Base-by-base conservation (phyloP, 2,113 vertebrate genomes). In the Silurus asotus region DNA sequence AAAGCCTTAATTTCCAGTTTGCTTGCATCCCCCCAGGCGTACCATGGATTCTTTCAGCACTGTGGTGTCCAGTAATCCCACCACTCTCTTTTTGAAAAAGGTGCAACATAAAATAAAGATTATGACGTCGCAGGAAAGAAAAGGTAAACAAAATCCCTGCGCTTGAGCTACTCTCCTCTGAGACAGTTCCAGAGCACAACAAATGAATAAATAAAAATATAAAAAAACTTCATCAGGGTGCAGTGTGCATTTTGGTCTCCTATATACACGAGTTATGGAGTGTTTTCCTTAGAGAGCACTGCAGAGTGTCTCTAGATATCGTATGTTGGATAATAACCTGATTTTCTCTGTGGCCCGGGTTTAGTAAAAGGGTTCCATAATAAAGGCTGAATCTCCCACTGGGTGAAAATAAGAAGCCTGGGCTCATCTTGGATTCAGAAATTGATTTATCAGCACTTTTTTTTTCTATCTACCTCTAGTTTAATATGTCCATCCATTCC, bases 251-350 rank as follows among this genome's bases (percentile, higher is more conserved):
- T 67, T 69, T 37, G 49, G 6, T 59, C 51, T 72, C 20, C 49
- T 45, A 13, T 53, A 20, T 14, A 45, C 25, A n/a, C 9, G 7
- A 45, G 64, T 45, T 70, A 70, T 56, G 15, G 64, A 69, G 59
- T 53, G 48, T 58, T 83, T 58, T 72, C 48, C 65, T 70, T n/a
- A 11, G 82, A 83, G 81, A 83, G 28, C 17, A 70, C 48, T 83
- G 8, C 17, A 20, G 77, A 59, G 56, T 2, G 20, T 37, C 55
- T 59, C 28, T 59, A 72, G 67, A 37, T 45, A 59, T 83, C 58
- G 28, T 45, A 55, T 23, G 82, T 23, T 72, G 53, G 67, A 83
- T 83, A 83, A 83, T 83, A 83, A 58, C 67, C 28, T 23, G 65
- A 72, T 28, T 56, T 83, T 59, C 53, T 58, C 9, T 48, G 65